These are phyloP conservation scores for Ruditapes philippinarum DNA, from an alignment of 1,140 invertebrate genomes.

Conservation along the genomic window DNA sequence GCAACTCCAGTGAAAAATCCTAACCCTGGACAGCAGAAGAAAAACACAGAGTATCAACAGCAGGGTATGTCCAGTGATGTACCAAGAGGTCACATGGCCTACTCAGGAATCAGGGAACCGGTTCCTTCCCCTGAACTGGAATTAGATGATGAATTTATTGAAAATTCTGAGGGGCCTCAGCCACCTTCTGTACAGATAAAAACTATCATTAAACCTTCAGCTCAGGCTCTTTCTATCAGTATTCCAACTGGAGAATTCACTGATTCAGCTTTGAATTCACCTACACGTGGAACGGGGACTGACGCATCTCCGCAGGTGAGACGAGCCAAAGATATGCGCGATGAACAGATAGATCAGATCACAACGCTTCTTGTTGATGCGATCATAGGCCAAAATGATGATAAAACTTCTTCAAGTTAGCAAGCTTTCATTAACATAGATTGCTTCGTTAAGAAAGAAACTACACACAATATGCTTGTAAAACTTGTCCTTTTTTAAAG, in stretches of 20 bases:
- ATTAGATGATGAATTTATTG: not conserved
- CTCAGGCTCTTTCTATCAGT: constrained; percentile 68
- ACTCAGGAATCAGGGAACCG: constrained; percentile 52
- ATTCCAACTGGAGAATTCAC: constrained; percentile 75
- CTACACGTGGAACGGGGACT: not conserved
- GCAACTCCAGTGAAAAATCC: constrained; percentile 68
- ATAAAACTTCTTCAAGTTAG: constrained; percentile 28
- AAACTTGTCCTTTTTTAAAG: too few relatives aligned
- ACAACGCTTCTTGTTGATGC: constrained; percentile 69
- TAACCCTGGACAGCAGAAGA: constrained; percentile 39
- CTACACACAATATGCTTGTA: too few relatives aligned
- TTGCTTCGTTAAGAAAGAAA: too few relatives aligned
- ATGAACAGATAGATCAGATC: constrained; percentile 76
- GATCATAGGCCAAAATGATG: constrained; percentile 58
- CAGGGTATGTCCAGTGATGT: constrained; percentile 34
- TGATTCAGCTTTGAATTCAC: constrained; percentile 67
- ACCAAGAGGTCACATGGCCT: not conserved
- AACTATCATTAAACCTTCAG: constrained; percentile 19
- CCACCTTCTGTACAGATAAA: constrained; percentile 40
- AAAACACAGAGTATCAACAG: constrained; percentile 11
- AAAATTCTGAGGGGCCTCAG: not conserved
- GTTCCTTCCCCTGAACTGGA: constrained; percentile 59
- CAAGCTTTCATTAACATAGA: too few relatives aligned
- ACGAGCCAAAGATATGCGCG: constrained; percentile 66
- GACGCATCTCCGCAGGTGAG: constrained; percentile 63